Evolutionary conservation across 2,797 vertebrate species (phyloP), one percentile per base, ranked within the genome.

Genomic region (Hypotaenidia philippensis): DNA sequence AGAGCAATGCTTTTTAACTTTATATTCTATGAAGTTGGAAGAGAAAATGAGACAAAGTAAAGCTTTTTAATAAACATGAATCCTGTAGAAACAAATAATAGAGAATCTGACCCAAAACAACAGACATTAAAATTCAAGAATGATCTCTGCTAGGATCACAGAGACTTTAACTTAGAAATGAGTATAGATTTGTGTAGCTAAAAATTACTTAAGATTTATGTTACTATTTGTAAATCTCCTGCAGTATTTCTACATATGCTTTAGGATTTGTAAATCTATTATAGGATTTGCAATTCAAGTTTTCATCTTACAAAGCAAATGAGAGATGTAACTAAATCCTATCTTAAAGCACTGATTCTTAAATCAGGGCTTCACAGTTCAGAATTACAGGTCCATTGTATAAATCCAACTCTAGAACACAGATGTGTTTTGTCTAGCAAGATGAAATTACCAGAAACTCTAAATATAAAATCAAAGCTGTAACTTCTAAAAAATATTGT

Each of bases 241-340:
- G 41, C 61, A 84, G 59, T 72, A 72, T 90, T 87, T 87, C 81
- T 69, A 82, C 34, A 69, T 65, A 47, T 47, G 32, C 59, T 84
- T 63, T 50, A 84, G 50, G 77, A 93, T 89, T 87, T 95, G 63
- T 79, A 83, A 84, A 93, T 66, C 77, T 69, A 76, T 95, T 89
- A 82, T 6, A 63, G 63, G 83, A 96, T 94, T 88, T 94, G 32
- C 49, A 87, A 57, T 69, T 83, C 66, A 82, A 69, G 71, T 84
- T 72, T 72, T 76, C 60, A 63, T 56, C 52, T 85, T 52, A 53
- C 27, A 80, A 87, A 89, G 70, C 4, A 2, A 84, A 79, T 21
- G 40, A 70, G 21, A 89, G 36, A 55, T 64, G 66, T 77, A 90
- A 32, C 64, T 59, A 86, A 86, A 72, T 53, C 36, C 53, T 72